These are phyloP conservation scores for Pseudobourletiella spinata DNA, from an alignment of 1,140 invertebrate genomes.

Conservation along the genomic window DNA sequence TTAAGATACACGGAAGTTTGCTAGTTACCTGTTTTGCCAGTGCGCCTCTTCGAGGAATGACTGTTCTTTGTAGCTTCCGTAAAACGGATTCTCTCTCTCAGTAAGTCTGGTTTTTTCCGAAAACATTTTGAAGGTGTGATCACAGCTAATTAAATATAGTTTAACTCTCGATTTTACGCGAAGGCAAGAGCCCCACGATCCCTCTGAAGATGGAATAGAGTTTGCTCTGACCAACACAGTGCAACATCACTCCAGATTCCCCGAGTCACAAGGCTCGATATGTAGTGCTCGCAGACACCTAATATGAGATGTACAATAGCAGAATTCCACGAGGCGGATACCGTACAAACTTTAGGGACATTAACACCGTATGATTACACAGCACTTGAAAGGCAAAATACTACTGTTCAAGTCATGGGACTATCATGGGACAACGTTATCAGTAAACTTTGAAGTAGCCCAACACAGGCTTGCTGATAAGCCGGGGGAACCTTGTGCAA, in stretches of 20 bases:
- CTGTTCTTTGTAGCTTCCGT: slow-evolving; percentile 34
- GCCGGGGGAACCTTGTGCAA: too few relatives aligned
- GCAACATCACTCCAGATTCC: too few relatives aligned
- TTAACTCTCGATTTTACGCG: background rate
- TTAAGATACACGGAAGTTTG: background rate
- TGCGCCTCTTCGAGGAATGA: slow-evolving; percentile 28
- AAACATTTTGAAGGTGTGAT: slow-evolving; percentile 27
- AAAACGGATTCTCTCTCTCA: slow-evolving; percentile 32
- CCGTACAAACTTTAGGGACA: too few relatives aligned
- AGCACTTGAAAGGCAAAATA: too few relatives aligned
- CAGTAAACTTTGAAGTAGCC: background rate
- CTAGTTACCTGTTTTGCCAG: slow-evolving; percentile 32
- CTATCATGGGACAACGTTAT: background rate
- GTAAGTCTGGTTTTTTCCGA: slow-evolving; percentile 31
- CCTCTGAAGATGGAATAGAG: too few relatives aligned
- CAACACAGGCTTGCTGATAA: background rate
- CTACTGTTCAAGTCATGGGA: background rate
- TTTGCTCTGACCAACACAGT: too few relatives aligned
- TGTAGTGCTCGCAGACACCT: too few relatives aligned
- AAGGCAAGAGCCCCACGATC: too few relatives aligned
- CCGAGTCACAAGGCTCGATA: too few relatives aligned
- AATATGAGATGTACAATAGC: too few relatives aligned
- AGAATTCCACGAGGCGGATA: too few relatives aligned
- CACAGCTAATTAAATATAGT: background rate
- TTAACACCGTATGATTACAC: too few relatives aligned